A percentile compares a stretch with the other conserved stretches of the same genome.
Evolutionary conservation across 2,797 vertebrate genomes (phyloP).

Genomic region (Channallabes apus): DNA sequence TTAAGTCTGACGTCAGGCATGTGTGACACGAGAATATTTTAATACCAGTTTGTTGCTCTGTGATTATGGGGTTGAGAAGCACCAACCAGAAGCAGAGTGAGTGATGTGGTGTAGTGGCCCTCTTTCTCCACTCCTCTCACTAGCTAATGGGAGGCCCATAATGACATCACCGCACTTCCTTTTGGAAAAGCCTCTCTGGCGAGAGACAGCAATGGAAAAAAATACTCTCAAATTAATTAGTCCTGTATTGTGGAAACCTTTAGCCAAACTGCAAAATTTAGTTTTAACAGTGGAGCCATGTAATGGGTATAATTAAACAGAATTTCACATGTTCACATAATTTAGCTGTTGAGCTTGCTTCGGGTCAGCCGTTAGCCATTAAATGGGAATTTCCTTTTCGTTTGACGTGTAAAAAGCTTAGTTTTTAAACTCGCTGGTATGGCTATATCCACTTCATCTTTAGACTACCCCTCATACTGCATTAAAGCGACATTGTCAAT

Average conservation of each 20-base stretch:
- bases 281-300: slow-evolving; percentile 28
- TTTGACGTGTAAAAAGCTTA: slow-evolving; percentile 16
- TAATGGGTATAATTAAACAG: slow-evolving; percentile 28
- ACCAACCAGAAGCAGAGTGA: slow-evolving; percentile 76
- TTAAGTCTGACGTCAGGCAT: slow-evolving; percentile 75
- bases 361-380: slow-evolving; percentile 25
- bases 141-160: slow-evolving; percentile 69
- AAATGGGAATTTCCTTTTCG: slow-evolving; percentile 25
- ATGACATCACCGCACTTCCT: slow-evolving; percentile 69
- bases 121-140: slow-evolving; percentile 64
- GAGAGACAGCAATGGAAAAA: slow-evolving; percentile 68
- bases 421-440: background rate
- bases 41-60: slow-evolving; percentile 79
- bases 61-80: slow-evolving; percentile 79
- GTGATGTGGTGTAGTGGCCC: slow-evolving; percentile 80
- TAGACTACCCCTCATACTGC: background rate
- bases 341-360: slow-evolving; percentile 25
- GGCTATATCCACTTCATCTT: background rate
- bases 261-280: slow-evolving; percentile 23
- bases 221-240: slow-evolving; percentile 65
- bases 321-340: slow-evolving; percentile 27
- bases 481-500: background rate
- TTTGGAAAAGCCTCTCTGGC: slow-evolving; percentile 63
- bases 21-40: slow-evolving; percentile 69
- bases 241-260: slow-evolving; percentile 40